phyloP scores from a whole-genome alignment of 2,113 vertebrate genomes.

The Dromas ardeola region DNA sequence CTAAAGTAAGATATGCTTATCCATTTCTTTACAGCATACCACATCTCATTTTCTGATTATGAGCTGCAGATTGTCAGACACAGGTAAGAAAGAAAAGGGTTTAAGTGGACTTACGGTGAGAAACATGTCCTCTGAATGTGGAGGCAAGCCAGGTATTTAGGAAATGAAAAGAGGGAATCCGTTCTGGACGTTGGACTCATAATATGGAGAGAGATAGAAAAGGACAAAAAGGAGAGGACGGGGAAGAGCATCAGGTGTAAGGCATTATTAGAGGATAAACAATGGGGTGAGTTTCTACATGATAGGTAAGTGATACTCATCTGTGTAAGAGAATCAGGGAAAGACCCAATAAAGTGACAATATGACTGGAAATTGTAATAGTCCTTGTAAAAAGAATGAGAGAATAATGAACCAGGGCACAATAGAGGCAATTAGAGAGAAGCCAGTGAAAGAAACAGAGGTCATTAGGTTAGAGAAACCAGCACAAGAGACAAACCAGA shows the following conservation, averaged over 20 bases:
- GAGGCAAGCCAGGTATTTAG: not conserved
- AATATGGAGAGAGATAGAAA: not conserved
- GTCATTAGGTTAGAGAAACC: not conserved
- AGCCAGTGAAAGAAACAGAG: not conserved
- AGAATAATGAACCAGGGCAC: not conserved
- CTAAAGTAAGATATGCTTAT: not conserved
- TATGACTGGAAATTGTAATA: not conserved
- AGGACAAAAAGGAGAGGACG: not conserved
- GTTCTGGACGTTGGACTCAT: not conserved
- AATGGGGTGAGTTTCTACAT: not conserved
- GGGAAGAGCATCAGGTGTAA: not conserved
- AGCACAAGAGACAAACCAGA: not conserved
- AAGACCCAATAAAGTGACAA: not conserved
- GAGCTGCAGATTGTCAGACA: not conserved
- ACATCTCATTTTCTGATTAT: not conserved
- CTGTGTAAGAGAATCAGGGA: not conserved
- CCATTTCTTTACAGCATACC: not conserved
- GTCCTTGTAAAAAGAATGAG: not conserved
- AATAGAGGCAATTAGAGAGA: not conserved
- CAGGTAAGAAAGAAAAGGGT: not conserved
- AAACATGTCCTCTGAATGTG: not conserved
- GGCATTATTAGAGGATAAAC: not conserved
- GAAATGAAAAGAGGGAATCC: not conserved
- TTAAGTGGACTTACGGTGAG: not conserved
- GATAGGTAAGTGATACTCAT: not conserved